A percentile compares a stretch with the other conserved stretches of the same genome.
phyloP scores from a whole-genome alignment of 2,113 vertebrate species.

The Salvelinus fontinalis region DNA sequence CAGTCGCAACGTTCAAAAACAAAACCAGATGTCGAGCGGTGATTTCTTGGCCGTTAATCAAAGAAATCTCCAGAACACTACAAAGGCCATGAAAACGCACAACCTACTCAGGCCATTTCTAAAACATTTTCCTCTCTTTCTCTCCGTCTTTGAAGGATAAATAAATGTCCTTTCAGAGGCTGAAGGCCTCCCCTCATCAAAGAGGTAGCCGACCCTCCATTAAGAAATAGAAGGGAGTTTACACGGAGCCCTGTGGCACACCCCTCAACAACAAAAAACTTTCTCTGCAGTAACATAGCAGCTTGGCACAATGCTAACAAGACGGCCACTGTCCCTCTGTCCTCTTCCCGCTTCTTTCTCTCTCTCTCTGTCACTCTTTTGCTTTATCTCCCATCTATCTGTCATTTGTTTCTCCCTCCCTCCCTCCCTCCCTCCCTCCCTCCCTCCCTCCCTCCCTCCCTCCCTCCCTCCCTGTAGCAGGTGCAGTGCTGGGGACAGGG shows the following conservation, averaged over 20 bases:
- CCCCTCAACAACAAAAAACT: not conserved
- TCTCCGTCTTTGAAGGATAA: conserved; percentile 31
- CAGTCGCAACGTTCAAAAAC: conserved; percentile 6
- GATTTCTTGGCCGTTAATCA: conserved; percentile 42
- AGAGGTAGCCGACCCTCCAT: conserved; percentile 43
- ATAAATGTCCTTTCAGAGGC: conserved; percentile 38
- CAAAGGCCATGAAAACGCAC: conserved; percentile 3
- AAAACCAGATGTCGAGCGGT: conserved; percentile 31
- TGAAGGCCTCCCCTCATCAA: conserved; percentile 47
- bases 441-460: too few relatives aligned
- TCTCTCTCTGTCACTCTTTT: not conserved
- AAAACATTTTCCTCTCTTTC: conserved; percentile 2
- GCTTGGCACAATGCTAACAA: conserved; percentile 19
- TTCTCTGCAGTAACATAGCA: not conserved
- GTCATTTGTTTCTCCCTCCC: not conserved
- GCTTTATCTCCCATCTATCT: not conserved
- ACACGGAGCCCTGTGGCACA: conserved; percentile 27
- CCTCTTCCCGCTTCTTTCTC: conserved; percentile 8
- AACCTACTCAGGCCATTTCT: not conserved
- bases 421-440: too few relatives aligned
- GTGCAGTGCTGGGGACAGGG: not conserved
- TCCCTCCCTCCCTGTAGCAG: not conserved
- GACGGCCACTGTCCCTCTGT: conserved; percentile 27
- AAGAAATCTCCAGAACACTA: conserved; percentile 34
- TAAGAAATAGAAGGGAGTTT: conserved; percentile 40